phyloP scores from a whole-genome alignment of 1,140 invertebrate genomes.

The Glomeris maerens region DNA sequence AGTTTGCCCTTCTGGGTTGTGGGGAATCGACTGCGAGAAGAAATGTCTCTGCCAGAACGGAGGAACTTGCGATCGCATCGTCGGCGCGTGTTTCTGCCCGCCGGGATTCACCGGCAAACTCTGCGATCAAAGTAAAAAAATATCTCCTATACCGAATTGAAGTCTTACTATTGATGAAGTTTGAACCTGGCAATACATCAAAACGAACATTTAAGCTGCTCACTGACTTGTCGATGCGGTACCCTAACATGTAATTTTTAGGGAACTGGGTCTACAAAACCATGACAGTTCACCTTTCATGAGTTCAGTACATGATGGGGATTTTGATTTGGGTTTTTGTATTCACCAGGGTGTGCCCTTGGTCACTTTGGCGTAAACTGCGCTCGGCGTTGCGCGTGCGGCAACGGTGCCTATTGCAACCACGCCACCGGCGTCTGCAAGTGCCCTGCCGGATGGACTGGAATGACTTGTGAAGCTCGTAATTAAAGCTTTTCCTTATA shows the following conservation, averaged over 20 bases:
- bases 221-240: too few relatives aligned
- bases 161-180: background rate
- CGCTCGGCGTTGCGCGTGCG: conserved; percentile 17
- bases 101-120: conserved; percentile 32
- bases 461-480: conserved; percentile 22
- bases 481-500: background rate
- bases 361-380: conserved; percentile 17
- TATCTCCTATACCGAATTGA: too few relatives aligned
- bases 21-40: conserved; percentile 32
- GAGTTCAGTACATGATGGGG: too few relatives aligned
- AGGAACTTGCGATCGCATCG: conserved; percentile 32
- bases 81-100: conserved; percentile 35
- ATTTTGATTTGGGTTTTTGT: background rate
- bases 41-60: conserved; percentile 35
- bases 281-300: too few relatives aligned
- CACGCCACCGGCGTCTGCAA: conserved; percentile 69
- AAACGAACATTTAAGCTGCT: too few relatives aligned
- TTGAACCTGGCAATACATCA: background rate
- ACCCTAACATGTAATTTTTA: too few relatives aligned
- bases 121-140: conserved; percentile 29
- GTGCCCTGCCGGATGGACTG: conserved; percentile 55
- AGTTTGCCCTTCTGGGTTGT: conserved; percentile 32
- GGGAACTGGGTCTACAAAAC: too few relatives aligned
- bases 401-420: conserved; percentile 42
- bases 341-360: conserved; percentile 11